These are phyloP conservation scores for Oryzias curvinotus DNA, from an alignment of 2,113 vertebrate genomes.

Conservation along the genomic window DNA sequence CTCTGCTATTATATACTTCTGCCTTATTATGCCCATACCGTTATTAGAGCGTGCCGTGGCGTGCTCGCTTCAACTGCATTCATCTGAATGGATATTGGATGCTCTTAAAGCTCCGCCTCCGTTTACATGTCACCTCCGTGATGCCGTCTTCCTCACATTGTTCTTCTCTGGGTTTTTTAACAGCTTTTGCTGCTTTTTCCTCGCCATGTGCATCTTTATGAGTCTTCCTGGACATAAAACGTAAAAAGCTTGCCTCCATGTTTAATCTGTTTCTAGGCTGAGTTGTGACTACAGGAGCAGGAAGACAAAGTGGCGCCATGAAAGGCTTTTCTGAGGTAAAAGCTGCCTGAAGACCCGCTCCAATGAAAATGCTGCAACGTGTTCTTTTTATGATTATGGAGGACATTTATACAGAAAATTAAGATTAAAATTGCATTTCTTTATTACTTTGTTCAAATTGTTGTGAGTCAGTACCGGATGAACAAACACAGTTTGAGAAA, in stretches of 20 bases:
- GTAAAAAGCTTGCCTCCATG: constrained; percentile 21
- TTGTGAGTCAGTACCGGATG: no score
- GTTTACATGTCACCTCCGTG: constrained; percentile 28
- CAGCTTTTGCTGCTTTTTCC: constrained; percentile 17
- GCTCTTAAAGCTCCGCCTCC: constrained; percentile 22
- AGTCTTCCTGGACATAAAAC: constrained; percentile 13
- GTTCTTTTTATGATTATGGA: no score
- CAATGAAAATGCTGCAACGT: no score
- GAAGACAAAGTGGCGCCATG: background rate
- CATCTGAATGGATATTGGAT: constrained; percentile 33
- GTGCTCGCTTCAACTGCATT: constrained; percentile 22
- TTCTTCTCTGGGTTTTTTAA: constrained; percentile 21
- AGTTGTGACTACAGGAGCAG: constrained; percentile 4
- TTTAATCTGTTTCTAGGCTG: constrained; percentile 6
- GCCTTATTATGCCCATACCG: constrained; percentile 39
- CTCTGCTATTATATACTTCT: constrained; percentile 25
- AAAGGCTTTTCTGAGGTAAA: background rate
- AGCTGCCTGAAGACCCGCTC: background rate
- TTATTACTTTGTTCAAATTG: no score
- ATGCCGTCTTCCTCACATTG: constrained; percentile 19
- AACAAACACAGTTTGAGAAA: no score
- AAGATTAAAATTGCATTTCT: no score
- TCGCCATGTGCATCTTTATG: constrained; percentile 15
- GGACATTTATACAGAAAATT: no score
- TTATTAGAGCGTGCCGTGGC: constrained; percentile 12